Percentiles rank a stretch among this genome's conserved stretches.
Evolutionary conservation across 2,797 vertebrate genomes (phyloP).

Genomic region (Ctenochaetus hawaiiensis): DNA sequence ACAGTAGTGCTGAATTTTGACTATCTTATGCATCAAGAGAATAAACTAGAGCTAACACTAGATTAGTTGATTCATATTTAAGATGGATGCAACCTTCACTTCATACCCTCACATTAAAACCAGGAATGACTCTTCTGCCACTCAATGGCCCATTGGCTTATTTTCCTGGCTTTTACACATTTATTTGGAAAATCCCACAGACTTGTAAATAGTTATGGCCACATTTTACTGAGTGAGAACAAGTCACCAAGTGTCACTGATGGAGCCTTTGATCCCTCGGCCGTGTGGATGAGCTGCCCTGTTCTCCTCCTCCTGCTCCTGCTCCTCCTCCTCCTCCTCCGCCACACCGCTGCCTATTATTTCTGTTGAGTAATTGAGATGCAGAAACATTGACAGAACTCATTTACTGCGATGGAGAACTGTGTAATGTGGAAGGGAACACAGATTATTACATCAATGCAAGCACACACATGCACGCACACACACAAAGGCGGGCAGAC

Average conservation of each 20-base stretch:
- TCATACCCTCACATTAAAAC: background rate
- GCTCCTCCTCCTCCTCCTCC: background rate
- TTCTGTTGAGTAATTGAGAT: conserved; percentile 83
- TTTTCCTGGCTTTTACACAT: background rate
- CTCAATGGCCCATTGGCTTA: too few relatives aligned
- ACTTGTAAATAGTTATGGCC: conserved; percentile 22
- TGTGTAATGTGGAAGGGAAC: conserved; percentile 78
- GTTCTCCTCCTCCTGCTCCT: background rate
- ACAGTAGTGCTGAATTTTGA: background rate
- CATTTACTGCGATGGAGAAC: conserved; percentile 83
- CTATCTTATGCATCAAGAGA: background rate
- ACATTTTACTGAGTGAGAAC: conserved; percentile 30
- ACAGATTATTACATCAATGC: conserved; percentile 79
- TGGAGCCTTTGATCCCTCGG: conserved; percentile 41
- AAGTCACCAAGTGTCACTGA: conserved; percentile 38
- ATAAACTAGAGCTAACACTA: background rate
- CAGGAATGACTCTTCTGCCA: background rate
- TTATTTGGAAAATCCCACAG: conserved; percentile 30
- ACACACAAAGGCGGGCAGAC: conserved; percentile 30
- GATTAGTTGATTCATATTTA: conserved; percentile 5
- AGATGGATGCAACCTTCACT: background rate
- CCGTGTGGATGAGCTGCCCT: conserved; percentile 38
- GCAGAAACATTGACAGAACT: conserved; percentile 86
- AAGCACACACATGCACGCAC: conserved; percentile 14
- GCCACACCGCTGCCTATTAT: conserved; percentile 69